Conservation (phyloP, 2,888 invertebrate species). For the Tipula lateralis region DNA sequence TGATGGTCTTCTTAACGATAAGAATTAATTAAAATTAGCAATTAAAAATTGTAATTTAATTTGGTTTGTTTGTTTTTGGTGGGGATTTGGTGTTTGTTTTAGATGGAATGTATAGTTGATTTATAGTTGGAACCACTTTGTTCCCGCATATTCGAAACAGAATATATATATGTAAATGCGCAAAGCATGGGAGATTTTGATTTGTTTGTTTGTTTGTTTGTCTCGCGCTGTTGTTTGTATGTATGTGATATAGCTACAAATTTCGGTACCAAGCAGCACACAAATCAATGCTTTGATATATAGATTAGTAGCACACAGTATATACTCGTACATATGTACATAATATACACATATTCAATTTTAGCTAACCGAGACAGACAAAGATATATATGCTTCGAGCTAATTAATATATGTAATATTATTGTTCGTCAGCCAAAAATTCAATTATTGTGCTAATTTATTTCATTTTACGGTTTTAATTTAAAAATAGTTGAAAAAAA, state of each 20-base stretch:
- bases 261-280: neutral
- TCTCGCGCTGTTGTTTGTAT: neutral
- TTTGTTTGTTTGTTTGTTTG: neutral
- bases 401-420: slow-evolving; percentile 1
- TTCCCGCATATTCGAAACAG: neutral
- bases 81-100: neutral
- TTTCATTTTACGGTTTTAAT: neutral
- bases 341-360: neutral
- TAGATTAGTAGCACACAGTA: neutral
- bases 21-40: neutral
- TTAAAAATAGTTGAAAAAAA: neutral
- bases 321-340: neutral
- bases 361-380: neutral
- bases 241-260: neutral
- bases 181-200: neutral
- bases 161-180: neutral
- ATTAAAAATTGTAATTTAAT: slow-evolving; percentile 1
- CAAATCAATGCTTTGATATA: neutral
- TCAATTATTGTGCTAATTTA: slow-evolving; percentile 24
- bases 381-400: neutral
- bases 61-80: neutral
- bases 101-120: neutral
- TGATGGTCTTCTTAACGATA: neutral
- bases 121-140: neutral
- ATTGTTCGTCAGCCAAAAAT: slow-evolving; percentile 24